phyloP scores from a whole-genome alignment of 2,888 invertebrate species.

The Caenorhabditis sp. region DNA sequence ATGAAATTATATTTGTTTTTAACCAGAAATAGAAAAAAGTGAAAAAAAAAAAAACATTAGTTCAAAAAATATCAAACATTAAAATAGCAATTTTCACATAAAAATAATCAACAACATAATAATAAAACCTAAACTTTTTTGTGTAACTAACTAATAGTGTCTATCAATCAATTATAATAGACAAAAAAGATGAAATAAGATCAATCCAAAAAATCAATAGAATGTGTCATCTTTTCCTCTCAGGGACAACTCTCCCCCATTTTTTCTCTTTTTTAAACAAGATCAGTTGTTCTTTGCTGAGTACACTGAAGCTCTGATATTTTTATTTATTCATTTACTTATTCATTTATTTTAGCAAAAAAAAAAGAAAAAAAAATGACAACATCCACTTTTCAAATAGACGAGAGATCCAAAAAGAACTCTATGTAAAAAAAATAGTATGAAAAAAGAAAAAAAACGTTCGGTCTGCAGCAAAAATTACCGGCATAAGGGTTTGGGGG shows the following conservation, averaged over 20 bases:
- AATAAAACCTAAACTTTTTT: background rate
- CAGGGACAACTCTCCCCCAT: background rate
- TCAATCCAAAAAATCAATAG: background rate
- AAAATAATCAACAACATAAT: background rate
- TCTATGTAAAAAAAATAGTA: constrained; percentile 5
- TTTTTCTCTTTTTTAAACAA: background rate
- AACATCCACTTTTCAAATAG: constrained; percentile 2
- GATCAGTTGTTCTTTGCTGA: background rate
- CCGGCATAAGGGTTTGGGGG: constrained; percentile 20
- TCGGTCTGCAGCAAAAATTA: constrained; percentile 8
- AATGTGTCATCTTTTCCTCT: background rate
- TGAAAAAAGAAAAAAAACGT: background rate
- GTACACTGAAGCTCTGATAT: background rate
- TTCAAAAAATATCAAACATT: too few relatives aligned
- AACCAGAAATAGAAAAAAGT: too few relatives aligned
- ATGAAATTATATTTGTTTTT: too few relatives aligned
- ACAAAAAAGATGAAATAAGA: background rate
- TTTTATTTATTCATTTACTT: too few relatives aligned
- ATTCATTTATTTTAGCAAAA: background rate
- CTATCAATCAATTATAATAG: background rate
- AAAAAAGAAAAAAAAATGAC: constrained; percentile 19
- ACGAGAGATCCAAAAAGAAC: background rate
- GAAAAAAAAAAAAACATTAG: too few relatives aligned
- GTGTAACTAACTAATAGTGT: background rate
- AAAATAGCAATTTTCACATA: background rate